phyloP scores from a whole-genome alignment of 92 coral and sea anemone genomes.

The Zoanthus sansibaricus region DNA sequence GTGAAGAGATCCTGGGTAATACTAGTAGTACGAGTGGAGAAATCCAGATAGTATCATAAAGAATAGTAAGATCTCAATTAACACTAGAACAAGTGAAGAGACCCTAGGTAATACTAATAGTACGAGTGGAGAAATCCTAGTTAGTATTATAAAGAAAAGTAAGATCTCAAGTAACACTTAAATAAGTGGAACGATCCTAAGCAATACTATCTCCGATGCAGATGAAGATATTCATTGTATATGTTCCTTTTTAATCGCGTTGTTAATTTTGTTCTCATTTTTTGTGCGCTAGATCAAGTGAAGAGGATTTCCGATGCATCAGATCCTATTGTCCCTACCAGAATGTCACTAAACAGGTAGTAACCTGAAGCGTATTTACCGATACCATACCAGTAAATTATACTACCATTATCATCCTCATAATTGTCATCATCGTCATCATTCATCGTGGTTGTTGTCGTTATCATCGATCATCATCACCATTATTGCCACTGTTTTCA shows the following conservation, averaged over 20 bases:
- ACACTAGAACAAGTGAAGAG: no score
- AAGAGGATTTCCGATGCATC: conserved; percentile 78
- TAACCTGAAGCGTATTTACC: background rate
- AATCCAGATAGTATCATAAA: no score
- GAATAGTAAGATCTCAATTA: no score
- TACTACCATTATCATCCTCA: background rate
- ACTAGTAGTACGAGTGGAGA: no score
- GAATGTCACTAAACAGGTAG: conserved; percentile 71
- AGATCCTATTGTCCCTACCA: conserved; percentile 93
- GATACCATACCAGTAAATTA: background rate
- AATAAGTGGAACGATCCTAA: no score
- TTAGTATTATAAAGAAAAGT: no score
- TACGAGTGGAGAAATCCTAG: no score
- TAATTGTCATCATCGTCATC: background rate
- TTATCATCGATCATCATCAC: background rate
- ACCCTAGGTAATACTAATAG: no score
- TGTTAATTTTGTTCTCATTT: background rate
- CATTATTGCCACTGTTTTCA: background rate
- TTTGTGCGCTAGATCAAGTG: conserved; percentile 60
- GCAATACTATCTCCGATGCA: no score
- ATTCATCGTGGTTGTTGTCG: background rate
- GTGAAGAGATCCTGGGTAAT: no score
- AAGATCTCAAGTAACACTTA: no score
- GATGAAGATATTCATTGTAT: background rate
- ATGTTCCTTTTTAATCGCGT: background rate